A percentile compares a stretch with the other conserved stretches of the same genome.
phyloP scores from a whole-genome alignment of 2,888 invertebrate species.

The Philonicus albiceps region DNA sequence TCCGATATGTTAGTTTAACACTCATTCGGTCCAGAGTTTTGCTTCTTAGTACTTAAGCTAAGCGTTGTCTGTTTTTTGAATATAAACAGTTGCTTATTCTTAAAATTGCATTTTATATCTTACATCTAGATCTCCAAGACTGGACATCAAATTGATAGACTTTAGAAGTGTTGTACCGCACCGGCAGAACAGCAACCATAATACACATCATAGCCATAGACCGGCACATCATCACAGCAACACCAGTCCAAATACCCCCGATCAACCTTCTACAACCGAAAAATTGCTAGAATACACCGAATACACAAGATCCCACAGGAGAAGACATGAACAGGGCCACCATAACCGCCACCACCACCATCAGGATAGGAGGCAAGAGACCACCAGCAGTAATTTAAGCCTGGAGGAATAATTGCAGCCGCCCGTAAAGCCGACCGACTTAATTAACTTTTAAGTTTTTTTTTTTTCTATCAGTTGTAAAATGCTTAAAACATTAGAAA shows the following conservation, averaged over 20 bases:
- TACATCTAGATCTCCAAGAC: conserved; percentile 57
- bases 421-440: neutral
- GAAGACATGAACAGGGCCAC: conserved; percentile 39
- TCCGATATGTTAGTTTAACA: too few species aligned
- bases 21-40: too few species aligned
- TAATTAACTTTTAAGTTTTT: conserved; percentile 14
- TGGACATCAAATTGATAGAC: conserved; percentile 58
- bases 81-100: too few species aligned
- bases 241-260: neutral
- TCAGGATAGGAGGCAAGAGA: conserved; percentile 14
- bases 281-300: conserved; percentile 10
- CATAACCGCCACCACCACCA: conserved; percentile 21
- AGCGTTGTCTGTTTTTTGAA: too few species aligned
- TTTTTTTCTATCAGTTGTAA: conserved; percentile 19
- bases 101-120: too few species aligned
- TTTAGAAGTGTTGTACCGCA: conserved; percentile 50
- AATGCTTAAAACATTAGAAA: neutral
- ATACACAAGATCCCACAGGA: conserved; percentile 16
- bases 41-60: too few species aligned
- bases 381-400: conserved; percentile 2
- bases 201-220: conserved; percentile 27
- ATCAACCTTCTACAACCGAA: conserved; percentile 6
- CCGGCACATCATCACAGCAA: conserved; percentile 20
- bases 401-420: conserved; percentile 14
- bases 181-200: neutral